Base-by-base conservation (phyloP, 2,888 invertebrate species). In the Nemapogon koenigi region DNA sequence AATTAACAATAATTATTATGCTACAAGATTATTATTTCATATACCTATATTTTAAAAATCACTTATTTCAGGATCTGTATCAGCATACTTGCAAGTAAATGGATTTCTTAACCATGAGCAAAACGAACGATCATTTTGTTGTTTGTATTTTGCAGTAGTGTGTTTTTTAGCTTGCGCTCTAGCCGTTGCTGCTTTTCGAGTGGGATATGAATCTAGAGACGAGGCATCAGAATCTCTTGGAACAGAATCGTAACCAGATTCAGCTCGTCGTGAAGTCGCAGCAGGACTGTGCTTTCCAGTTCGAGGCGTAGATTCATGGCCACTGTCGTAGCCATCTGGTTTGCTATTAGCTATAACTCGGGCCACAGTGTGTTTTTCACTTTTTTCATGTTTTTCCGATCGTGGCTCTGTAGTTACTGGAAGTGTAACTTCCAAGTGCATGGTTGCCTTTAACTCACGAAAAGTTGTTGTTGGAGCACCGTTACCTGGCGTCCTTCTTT, bases 221-320 rank as follows among this genome's bases (percentile, higher is more conserved):
- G 92, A 92, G 43, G 91, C 92, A 57, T 94, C 94, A 48, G 90
- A 90, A 62, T 94, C 94, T 43, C 94, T 80, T 7, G 93, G 88
- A 46, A 94, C 91, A 52, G 93, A 94, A 57, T 95, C 95, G 55
- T 94, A 95, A 1, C 95, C 95, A 53, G 91, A 93, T 59, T 94
- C 93, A 2, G 93, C 91, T 36, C 90, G 82, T 47, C 90, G 75
- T 1, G 90, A 90, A 2, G 90, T 86, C 0, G 89, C 90, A 0
- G 87, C 87, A 0, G 88, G 87, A 47, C 90, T 90, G 47, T 90
- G 87, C 58, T 91, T 91, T 1, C 90, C 89, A 10, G 90, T 90
- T 11, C 91, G 78, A 0, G 90, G 90, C 2, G 90, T 90, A 1
- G 90, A 90, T 53, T 91, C 91, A 50, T 91, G 90, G 0, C 91